Percentiles rank a stretch among this genome's conserved stretches.
Conservation (phyloP, 2,888 invertebrate genomes). For the Agrenia bidenticulata region DNA sequence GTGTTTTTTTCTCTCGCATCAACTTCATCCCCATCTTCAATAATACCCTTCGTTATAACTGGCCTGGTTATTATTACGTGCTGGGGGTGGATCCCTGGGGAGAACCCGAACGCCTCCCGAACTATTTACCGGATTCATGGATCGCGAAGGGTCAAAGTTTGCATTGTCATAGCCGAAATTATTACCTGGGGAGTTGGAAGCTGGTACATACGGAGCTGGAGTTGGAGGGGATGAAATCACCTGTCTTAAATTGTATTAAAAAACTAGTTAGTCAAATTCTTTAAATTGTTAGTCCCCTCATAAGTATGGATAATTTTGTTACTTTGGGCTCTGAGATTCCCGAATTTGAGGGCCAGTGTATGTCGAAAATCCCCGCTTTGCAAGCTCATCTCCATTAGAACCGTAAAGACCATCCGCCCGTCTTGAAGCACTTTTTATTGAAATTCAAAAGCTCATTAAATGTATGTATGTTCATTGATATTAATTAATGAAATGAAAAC, state of each 20-base stretch:
- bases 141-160: neutral
- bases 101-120: slow-evolving; percentile 42
- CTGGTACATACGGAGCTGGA: neutral
- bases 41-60: too few relatives aligned
- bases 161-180: slow-evolving; percentile 9
- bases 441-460: too few relatives aligned
- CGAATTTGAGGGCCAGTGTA: slow-evolving; percentile 27
- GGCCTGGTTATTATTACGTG: neutral
- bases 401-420: neutral
- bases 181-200: neutral
- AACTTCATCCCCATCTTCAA: neutral
- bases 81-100: slow-evolving; percentile 35
- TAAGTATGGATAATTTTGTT: too few relatives aligned
- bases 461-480: too few relatives aligned
- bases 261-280: neutral
- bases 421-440: neutral
- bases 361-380: slow-evolving; percentile 35
- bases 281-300: neutral
- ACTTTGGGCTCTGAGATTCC: neutral
- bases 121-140: slow-evolving; percentile 1
- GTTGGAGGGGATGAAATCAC: slow-evolving; percentile 23
- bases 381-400: slow-evolving; percentile 26
- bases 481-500: neutral
- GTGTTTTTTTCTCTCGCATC: too few relatives aligned
- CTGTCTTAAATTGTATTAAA: slow-evolving; percentile 1